A percentile compares a stretch with the other conserved stretches of the same genome.
Evolutionary conservation across 2,113 vertebrate species (phyloP).

Genomic region (Misgurnus anguillicaudatus): DNA sequence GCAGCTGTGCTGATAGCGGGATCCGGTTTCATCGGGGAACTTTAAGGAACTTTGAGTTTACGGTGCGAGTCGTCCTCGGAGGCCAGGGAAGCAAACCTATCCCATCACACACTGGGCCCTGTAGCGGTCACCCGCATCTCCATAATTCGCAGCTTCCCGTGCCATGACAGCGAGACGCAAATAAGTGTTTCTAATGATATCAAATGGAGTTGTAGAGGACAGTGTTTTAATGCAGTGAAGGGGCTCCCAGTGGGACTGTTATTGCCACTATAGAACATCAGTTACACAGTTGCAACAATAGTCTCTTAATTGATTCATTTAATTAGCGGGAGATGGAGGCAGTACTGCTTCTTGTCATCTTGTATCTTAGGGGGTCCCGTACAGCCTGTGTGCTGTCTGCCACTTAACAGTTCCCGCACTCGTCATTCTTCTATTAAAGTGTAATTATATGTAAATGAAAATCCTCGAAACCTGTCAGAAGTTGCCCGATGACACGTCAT

Average conservation of each 20-base stretch:
- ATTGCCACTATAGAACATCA: constrained; percentile 92
- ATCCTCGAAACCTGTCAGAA: constrained; percentile 61
- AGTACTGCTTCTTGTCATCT: constrained; percentile 85
- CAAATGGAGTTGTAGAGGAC: constrained; percentile 94
- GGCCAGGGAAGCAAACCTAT: constrained; percentile 86
- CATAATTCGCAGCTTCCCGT: constrained; percentile 94
- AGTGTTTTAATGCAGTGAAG: constrained; percentile 91
- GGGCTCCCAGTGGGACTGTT: constrained; percentile 93
- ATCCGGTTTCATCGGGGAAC: constrained; percentile 92
- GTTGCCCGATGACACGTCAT: constrained; percentile 62
- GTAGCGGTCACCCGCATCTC: constrained; percentile 86
- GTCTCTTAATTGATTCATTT: constrained; percentile 99
- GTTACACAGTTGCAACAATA: constrained; percentile 92
- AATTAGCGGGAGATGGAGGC: constrained; percentile 97
- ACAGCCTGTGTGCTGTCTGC: constrained; percentile 64
- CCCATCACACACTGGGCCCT: constrained; percentile 92
- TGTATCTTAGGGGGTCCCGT: constrained; percentile 75
- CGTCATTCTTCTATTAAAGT: constrained; percentile 76
- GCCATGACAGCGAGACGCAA: constrained; percentile 98
- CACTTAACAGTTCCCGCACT: constrained; percentile 73
- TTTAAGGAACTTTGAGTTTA: constrained; percentile 97
- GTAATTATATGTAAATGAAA: constrained; percentile 80
- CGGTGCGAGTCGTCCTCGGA: constrained; percentile 88
- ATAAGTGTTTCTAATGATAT: constrained; percentile 99
- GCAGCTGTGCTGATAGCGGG: constrained; percentile 90